Evolutionary conservation across 2,888 invertebrate genomes (phyloP), one percentile per base, ranked within the genome.

Genomic region (Tachina grossa): DNA sequence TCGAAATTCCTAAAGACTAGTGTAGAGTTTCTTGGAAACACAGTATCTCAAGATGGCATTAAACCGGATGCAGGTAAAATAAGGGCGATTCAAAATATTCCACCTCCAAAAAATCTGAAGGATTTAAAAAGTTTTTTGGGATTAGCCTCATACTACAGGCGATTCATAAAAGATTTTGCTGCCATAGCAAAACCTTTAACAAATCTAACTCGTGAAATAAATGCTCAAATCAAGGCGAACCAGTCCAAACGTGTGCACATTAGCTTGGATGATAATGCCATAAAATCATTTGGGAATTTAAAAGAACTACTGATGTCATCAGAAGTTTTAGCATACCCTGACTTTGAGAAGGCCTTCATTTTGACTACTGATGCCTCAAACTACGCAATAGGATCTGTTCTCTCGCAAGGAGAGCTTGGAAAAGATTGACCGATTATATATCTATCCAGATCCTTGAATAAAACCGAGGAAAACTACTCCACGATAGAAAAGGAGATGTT

Each of bases 361-460:
- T 76, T 83, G 1, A 61, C 81, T 0, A 84, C 85, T 5, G 87
- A 87, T 31, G 88, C 88, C 14, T 87, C 85, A 4, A 66, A 87
- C 47, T 68, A 66, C 13, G 87, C 84, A 14, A 80, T 87, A 22
- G 86, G 85, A 19, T 72, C 84, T 31, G 72, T 84, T 3, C 69
- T 87, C 11, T 83, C 80, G 9, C 84, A 87, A 66, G 85, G 69
- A 19, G 72, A 81, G 55, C 13, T 66, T 9, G 79, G 79, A 22
- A 75, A 22, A 22, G 22, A 22, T 22, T 2, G 22, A 22, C 22
- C 22, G 22, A 22, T 22, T 22, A 22, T 22, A 81, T 84, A 59
- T 31, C 53, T 85, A 8, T 85, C 78, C 5, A 63, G 75, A 19
- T 77, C 71, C 66, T 85, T 2, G 65, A 53, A 39, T 22, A 77